These are phyloP conservation scores for Mercenaria mercenaria DNA, from an alignment of 1,140 invertebrate species.

Conservation along the genomic window DNA sequence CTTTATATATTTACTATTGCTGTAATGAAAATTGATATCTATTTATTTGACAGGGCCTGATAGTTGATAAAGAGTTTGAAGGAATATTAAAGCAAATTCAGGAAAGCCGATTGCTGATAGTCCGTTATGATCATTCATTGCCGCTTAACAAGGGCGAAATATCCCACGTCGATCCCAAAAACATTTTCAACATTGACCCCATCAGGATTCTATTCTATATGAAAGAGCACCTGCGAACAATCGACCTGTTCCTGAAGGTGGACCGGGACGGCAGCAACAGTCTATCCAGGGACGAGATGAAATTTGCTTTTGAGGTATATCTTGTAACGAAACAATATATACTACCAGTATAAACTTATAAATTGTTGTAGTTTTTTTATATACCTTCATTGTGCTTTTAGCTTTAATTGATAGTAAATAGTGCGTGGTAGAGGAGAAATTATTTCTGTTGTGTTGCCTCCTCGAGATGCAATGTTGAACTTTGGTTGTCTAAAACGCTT, in stretches of 20 bases:
- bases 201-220: slow-evolving; percentile 78
- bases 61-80: slow-evolving; percentile 79
- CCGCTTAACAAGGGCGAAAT: slow-evolving; percentile 69
- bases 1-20: no score
- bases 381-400: neutral
- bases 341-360: neutral
- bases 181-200: slow-evolving; percentile 80
- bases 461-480: no score
- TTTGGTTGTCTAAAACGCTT: no score
- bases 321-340: neutral
- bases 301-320: slow-evolving; percentile 77
- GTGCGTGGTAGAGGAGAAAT: no score
- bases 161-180: slow-evolving; percentile 67
- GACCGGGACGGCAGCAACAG: slow-evolving; percentile 71
- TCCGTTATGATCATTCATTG: slow-evolving; percentile 73
- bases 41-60: slow-evolving; percentile 68
- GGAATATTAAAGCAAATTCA: slow-evolving; percentile 69
- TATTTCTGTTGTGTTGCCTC: no score
- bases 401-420: neutral
- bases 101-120: slow-evolving; percentile 68
- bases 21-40: no score
- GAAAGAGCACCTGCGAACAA: slow-evolving; percentile 80
- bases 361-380: neutral
- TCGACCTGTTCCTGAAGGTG: slow-evolving; percentile 79
- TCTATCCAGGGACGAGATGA: slow-evolving; percentile 75